Conservation (phyloP, 1,140 invertebrate genomes). For the Wasmannia auropunctata region DNA sequence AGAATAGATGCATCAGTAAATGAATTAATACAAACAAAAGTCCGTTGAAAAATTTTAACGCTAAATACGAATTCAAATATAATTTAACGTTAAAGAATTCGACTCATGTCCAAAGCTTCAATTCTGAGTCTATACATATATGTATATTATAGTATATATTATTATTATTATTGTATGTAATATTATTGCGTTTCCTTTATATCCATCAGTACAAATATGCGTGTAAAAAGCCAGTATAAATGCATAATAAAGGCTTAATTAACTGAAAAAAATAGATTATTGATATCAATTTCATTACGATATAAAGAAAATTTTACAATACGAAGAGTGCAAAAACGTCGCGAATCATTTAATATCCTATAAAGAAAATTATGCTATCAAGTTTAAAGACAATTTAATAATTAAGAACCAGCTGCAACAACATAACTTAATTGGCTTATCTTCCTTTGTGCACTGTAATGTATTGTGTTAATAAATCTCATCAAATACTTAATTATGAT, state of each 20-base stretch:
- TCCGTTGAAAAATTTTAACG: slow-evolving; percentile 2
- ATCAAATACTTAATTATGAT: not conserved
- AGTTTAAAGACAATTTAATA: not conserved
- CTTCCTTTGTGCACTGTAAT: not conserved
- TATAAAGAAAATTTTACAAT: slow-evolving; percentile 5
- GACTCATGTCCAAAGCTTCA: not conserved
- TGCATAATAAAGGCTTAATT: not conserved
- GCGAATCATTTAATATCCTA: slow-evolving; percentile 34
- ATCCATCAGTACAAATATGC: not conserved
- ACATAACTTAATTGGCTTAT: not conserved
- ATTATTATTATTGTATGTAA: too few relatives aligned
- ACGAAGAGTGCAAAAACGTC: slow-evolving; percentile 34
- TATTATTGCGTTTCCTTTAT: too few relatives aligned
- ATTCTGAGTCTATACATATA: too few relatives aligned
- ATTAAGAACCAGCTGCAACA: not conserved
- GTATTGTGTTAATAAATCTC: not conserved
- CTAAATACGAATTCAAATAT: not conserved
- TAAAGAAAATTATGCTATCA: not conserved
- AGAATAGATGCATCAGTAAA: slow-evolving; percentile 75
- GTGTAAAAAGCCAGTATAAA: not conserved
- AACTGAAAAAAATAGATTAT: not conserved
- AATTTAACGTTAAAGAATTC: not conserved
- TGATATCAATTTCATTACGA: slow-evolving; percentile 1
- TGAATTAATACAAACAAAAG: slow-evolving; percentile 61
- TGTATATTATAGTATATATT: too few relatives aligned